A percentile compares a stretch with the other conserved stretches of the same genome.
phyloP scores from a whole-genome alignment of 1,140 invertebrate genomes.

The Lepidotrigona ventralis region DNA sequence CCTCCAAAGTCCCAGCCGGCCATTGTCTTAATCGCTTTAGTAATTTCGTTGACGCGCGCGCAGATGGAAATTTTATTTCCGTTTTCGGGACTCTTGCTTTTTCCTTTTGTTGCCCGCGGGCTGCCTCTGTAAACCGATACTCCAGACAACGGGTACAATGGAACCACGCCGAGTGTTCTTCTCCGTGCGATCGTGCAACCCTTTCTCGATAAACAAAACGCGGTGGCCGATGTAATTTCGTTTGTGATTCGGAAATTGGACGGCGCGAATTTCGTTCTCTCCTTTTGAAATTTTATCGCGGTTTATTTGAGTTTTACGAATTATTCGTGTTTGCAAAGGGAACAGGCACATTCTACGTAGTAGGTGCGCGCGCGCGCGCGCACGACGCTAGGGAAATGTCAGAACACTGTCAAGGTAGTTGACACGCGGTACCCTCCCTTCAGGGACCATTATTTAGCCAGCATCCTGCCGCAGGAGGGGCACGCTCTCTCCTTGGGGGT shows the following conservation, averaged over 20 bases:
- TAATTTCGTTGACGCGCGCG: constrained; percentile 31
- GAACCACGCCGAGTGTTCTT: background rate
- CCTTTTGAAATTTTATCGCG: background rate
- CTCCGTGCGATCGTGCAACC: background rate
- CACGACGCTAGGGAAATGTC: constrained; percentile 66
- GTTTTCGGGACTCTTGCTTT: constrained; percentile 10
- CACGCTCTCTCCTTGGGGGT: constrained; percentile 56
- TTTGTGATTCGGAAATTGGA: background rate
- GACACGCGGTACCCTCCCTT: constrained; percentile 74
- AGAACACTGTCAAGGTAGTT: constrained; percentile 75
- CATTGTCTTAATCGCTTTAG: constrained; percentile 52
- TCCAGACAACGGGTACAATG: background rate
- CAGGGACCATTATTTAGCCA: constrained; percentile 79
- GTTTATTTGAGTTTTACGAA: too few relatives aligned
- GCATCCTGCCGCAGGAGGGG: constrained; percentile 71
- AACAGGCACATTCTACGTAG: background rate
- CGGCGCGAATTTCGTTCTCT: background rate
- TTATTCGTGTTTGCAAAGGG: too few relatives aligned
- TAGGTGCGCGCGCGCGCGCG: constrained; percentile 45
- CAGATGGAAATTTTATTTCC: constrained; percentile 52
- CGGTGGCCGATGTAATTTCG: constrained; percentile 18
- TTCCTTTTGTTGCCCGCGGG: background rate
- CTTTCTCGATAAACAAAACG: too few relatives aligned
- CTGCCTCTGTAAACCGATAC: constrained; percentile 33
- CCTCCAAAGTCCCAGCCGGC: background rate